Evolutionary conservation across 2,888 invertebrate species (phyloP).

Genomic region (Diarsia mendica): DNA sequence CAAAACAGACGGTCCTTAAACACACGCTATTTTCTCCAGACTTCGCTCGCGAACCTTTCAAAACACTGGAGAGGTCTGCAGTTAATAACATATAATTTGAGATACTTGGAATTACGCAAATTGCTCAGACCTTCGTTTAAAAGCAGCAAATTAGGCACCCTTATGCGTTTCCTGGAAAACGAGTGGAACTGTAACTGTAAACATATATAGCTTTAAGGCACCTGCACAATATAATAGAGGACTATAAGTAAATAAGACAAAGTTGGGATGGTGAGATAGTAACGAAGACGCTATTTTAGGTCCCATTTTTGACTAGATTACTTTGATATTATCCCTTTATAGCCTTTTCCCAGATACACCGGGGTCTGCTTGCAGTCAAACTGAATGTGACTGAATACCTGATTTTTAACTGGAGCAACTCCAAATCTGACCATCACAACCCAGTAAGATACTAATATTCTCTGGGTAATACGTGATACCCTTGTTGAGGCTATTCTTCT

Average conservation of each 20-base stretch:
- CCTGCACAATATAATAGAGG: background rate
- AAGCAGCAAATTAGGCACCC: conserved; percentile 48
- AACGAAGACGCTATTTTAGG: background rate
- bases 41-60: conserved; percentile 18
- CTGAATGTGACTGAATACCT: background rate
- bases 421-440: background rate
- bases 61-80: conserved; percentile 32
- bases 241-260: background rate
- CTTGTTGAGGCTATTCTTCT: background rate
- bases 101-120: conserved; percentile 54
- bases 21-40: conserved; percentile 25
- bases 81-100: conserved; percentile 56
- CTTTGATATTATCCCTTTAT: no score
- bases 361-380: background rate
- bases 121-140: conserved; percentile 42
- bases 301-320: no score
- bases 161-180: conserved; percentile 49
- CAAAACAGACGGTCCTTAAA: conserved; percentile 31
- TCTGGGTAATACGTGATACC: background rate
- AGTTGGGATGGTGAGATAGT: background rate
- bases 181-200: conserved; percentile 29
- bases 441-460: background rate
- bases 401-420: background rate
- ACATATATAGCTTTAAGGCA: background rate
- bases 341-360: background rate